phyloP scores from a whole-genome alignment of 2,888 invertebrate species.

The Epiblema foenella region DNA sequence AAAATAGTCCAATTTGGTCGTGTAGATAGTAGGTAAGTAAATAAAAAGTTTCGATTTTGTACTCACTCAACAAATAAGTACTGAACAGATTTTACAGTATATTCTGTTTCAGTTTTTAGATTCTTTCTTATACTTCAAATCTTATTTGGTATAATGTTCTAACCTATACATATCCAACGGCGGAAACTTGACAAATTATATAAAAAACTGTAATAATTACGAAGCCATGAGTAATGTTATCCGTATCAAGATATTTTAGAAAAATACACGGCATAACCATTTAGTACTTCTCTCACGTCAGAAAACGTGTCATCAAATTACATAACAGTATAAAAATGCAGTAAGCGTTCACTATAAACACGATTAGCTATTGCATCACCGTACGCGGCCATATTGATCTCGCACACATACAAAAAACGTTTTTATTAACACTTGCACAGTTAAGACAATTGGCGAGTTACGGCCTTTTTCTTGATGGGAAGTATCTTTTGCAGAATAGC shows the following conservation, averaged over 20 bases:
- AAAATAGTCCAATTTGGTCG: no score
- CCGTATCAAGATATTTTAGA: background rate
- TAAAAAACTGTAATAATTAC: no score
- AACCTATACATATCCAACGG: no score
- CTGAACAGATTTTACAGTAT: no score
- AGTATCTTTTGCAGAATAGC: constrained; percentile 2
- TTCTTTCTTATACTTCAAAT: no score
- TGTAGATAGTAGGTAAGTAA: no score
- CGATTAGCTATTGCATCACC: constrained; percentile 77
- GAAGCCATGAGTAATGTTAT: no score
- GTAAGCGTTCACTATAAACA: constrained; percentile 70
- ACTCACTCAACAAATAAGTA: no score
- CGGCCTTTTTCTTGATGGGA: constrained; percentile 15
- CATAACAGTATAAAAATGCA: constrained; percentile 70
- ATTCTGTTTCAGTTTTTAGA: no score
- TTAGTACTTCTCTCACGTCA: constrained; percentile 1
- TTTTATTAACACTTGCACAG: constrained; percentile 46
- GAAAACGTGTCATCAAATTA: constrained; percentile 49
- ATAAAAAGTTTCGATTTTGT: no score
- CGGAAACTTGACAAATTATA: no score
- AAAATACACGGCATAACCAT: background rate
- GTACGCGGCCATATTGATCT: constrained; percentile 50
- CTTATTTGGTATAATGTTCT: no score
- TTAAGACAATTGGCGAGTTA: constrained; percentile 41
- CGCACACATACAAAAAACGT: constrained; percentile 43